Conservation (phyloP, 2,113 vertebrate species). For the Grantiella picta region DNA sequence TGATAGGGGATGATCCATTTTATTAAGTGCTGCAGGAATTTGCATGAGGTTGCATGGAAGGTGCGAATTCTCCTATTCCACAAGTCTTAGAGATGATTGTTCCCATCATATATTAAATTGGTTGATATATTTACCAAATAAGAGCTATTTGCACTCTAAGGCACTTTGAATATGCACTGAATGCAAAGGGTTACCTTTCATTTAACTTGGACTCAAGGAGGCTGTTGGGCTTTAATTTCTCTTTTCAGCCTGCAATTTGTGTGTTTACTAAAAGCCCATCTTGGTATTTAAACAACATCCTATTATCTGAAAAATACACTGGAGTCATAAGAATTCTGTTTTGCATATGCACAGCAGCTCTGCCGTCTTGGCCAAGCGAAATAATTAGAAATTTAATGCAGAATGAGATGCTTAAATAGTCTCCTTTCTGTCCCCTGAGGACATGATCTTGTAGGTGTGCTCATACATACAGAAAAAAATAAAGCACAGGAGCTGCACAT, state of each 20-base stretch:
- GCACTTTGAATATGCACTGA: background rate
- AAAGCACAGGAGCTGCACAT: accelerated
- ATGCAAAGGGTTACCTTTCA: background rate
- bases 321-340: background rate
- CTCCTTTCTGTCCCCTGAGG: background rate
- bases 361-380: background rate
- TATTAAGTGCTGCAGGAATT: background rate
- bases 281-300: background rate
- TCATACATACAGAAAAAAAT: background rate
- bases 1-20: background rate
- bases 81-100: background rate
- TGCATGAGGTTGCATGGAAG: background rate
- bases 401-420: background rate
- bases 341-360: background rate
- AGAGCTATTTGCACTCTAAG: background rate
- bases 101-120: background rate
- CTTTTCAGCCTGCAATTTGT: background rate
- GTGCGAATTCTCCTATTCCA: background rate
- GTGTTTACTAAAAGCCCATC: background rate
- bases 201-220: background rate
- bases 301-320: background rate
- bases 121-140: background rate
- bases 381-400: background rate
- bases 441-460: background rate
- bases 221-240: background rate